Conservation (phyloP, 2,797 vertebrate genomes). For the Mus minutoides region DNA sequence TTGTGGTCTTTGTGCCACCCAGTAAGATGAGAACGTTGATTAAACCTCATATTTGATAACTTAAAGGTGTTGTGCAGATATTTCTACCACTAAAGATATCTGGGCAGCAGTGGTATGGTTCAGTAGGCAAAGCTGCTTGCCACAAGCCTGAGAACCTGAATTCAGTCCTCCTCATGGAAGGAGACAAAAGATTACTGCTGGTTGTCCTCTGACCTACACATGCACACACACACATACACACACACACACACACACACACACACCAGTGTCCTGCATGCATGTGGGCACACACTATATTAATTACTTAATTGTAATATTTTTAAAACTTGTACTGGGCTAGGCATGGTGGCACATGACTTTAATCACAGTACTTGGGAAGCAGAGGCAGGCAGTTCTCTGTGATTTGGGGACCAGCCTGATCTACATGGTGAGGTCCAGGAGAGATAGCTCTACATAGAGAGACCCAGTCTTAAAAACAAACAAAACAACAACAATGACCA, state of each 20-base stretch:
- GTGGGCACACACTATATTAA: not conserved
- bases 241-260: not conserved
- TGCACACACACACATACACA: not conserved
- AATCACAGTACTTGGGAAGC: not conserved
- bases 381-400: not conserved
- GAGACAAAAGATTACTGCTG: not conserved
- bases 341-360: not conserved
- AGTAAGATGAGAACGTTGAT: not conserved
- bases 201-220: not conserved
- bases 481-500: not conserved
- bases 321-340: not conserved
- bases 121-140: not conserved
- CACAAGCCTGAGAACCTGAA: not conserved
- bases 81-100: not conserved
- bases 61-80: not conserved
- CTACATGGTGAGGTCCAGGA: not conserved
- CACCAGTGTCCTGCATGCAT: not conserved
- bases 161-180: not conserved
- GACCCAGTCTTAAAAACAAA: not conserved
- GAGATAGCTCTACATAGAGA: not conserved
- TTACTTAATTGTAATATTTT: not conserved
- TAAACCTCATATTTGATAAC: not conserved
- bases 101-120: not conserved
- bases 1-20: not conserved
- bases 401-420: not conserved